phyloP scores from a whole-genome alignment of 2,113 vertebrate genomes.

The Falco punctatus region DNA sequence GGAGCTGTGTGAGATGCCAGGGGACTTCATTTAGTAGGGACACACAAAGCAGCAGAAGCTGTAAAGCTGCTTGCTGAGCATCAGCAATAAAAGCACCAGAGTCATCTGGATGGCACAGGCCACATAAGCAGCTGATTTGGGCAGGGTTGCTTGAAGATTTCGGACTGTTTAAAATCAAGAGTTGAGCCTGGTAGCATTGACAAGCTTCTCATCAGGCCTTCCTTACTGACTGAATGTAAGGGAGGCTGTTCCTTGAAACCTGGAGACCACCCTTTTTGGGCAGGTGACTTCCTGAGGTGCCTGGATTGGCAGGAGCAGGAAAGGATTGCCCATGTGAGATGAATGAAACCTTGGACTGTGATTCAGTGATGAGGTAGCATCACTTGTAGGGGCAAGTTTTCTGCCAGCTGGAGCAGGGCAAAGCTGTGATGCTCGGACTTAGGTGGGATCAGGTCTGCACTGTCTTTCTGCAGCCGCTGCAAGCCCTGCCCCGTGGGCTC shows the following conservation, averaged over 20 bases:
- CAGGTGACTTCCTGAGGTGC: not conserved
- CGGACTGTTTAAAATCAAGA: not conserved
- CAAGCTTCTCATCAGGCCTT: not conserved
- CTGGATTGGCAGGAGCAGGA: not conserved
- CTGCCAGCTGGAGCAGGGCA: not conserved
- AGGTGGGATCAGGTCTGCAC: accelerated
- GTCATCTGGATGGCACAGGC: not conserved
- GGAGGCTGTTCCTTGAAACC: not conserved
- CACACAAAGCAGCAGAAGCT: not conserved
- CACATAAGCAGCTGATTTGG: not conserved
- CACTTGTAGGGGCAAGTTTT: not conserved
- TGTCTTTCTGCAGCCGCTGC: not conserved
- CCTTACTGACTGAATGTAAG: not conserved
- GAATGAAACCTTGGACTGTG: not conserved
- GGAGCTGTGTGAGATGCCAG: not conserved
- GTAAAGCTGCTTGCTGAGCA: not conserved
- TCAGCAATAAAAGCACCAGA: not conserved
- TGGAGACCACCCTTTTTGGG: not conserved
- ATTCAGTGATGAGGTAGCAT: not conserved
- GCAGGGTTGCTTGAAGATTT: not conserved
- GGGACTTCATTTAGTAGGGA: not conserved
- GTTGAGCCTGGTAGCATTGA: not conserved
- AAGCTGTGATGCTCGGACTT: not conserved
- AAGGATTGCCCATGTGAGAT: not conserved
- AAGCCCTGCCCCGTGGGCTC: not conserved